Base-by-base conservation (phyloP, 2,113 vertebrate genomes). In the Piprites chloris region DNA sequence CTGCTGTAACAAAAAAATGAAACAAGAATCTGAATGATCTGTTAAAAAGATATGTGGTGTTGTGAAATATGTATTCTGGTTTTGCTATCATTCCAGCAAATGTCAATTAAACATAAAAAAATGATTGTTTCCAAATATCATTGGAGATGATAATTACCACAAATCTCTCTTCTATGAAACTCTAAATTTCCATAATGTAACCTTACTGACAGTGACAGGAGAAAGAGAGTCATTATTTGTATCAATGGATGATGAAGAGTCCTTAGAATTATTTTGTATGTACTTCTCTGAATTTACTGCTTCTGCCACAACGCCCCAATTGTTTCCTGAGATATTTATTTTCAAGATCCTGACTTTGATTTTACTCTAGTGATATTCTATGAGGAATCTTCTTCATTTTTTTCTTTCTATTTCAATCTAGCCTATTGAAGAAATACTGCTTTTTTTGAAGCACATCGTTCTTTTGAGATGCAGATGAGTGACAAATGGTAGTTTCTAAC, bases 311-410 rank as follows among this genome's bases (percentile, higher is more conserved):
- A 87, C 87, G 88, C 79, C 21, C 5, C 92, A 96, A 26, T 97
- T 96, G 94, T 95, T 97, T 97, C 63, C 74, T 87, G 59, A 81
- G 89, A 27, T 94, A 96, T 97, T 98, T 97, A 85, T 95, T 77
- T 88, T 77, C 73, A 59, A 75, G 92, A 82, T 58, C 52, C 49
- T 95, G 91, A 92, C 94, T 97, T 96, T 95, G 78, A 96, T 96
- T 97, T 97, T 95, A 87, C 85, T 94, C 76, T 69, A 78, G 62
- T 95, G 95, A 85, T 96, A 95, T 53, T 80, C 92, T 93, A 61
- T 96, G 77, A 96, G 71, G 77, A 94, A 97, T 96, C 75, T 44
- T 95, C 87, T 96, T 98, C 84, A 97, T 95, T 97, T 98, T 97
- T 94, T 94, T 96, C 82, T 90, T 96, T 96, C 93, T 82, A 39